Conservation (phyloP, 2,113 vertebrate species). For the Origma solitaria region DNA sequence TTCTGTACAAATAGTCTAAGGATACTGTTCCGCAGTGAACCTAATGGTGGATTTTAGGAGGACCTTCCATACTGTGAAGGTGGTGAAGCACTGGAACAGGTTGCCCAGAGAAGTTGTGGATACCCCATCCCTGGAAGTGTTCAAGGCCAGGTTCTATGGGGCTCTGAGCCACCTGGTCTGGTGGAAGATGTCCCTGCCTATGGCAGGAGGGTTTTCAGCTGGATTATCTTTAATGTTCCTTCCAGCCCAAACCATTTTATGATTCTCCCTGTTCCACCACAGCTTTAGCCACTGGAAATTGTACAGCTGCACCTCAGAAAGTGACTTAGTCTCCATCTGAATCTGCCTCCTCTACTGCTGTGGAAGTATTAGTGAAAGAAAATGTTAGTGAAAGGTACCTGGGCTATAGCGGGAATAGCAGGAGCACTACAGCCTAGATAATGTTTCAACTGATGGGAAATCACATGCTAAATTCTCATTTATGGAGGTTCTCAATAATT, state of each 20-base stretch:
- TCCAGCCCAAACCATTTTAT: not conserved
- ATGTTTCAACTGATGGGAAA: not conserved
- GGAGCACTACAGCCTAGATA: not conserved
- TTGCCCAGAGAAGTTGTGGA: not conserved
- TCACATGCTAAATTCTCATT: not conserved
- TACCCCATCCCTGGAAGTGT: not conserved
- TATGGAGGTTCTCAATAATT: not conserved
- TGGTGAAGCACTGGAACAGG: not conserved
- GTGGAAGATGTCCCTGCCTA: not conserved
- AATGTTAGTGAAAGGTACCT: not conserved
- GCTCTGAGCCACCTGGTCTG: not conserved
- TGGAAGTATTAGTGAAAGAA: not conserved
- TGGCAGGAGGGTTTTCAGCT: not conserved
- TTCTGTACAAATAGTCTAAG: not conserved
- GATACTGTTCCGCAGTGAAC: not conserved
- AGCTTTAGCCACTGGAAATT: not conserved
- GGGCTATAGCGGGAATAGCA: not conserved
- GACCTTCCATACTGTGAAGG: not conserved
- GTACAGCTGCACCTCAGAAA: not conserved
- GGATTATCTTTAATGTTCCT: not conserved
- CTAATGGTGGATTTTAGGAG: not conserved
- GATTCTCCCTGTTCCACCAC: not conserved
- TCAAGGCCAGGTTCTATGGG: not conserved
- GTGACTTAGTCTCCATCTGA: not conserved
- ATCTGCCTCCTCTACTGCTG: too few relatives aligned